phyloP scores from a whole-genome alignment of 92 coral and sea anemone species.

The Montipora capitata region DNA sequence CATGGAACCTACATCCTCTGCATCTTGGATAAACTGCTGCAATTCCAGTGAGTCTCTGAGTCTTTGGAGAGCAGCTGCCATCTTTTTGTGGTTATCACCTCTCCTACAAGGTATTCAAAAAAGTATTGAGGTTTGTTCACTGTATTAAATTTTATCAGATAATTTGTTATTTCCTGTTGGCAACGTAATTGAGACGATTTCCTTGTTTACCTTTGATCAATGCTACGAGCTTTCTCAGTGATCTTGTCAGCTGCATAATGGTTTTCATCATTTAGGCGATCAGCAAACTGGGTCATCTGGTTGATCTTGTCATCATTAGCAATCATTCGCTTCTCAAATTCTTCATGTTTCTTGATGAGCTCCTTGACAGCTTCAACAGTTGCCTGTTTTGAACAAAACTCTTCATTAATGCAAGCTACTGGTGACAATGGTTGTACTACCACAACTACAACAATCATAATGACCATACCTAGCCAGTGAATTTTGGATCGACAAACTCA shows the following conservation, averaged over 20 bases:
- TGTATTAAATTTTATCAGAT: too few species aligned
- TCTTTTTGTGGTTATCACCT: conserved; percentile 91
- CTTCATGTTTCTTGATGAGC: conserved; percentile 97
- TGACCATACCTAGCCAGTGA: too few species aligned
- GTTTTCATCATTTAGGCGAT: conserved; percentile 91
- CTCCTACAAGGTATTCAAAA: conserved; percentile 69
- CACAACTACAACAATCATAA: too few species aligned
- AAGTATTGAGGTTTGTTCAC: background rate
- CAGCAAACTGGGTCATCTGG: conserved; percentile 95
- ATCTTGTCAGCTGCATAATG: conserved; percentile 98
- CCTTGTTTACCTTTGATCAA: conserved; percentile 86
- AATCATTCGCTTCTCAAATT: conserved; percentile 93
- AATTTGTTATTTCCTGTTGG: too few species aligned
- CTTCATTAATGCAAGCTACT: background rate
- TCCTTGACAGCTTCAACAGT: conserved; percentile 97
- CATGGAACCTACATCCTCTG: conserved; percentile 87
- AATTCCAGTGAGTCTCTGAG: conserved; percentile 92
- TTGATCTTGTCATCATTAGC: conserved; percentile 97
- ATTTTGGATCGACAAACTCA: too few species aligned
- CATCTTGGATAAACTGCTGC: conserved; percentile 97
- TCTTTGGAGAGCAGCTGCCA: conserved; percentile 92
- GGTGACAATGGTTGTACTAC: too few species aligned
- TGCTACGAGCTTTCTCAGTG: conserved; percentile 94
- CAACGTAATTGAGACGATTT: too few species aligned
- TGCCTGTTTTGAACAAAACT: conserved; percentile 62